Percentiles rank a stretch among this genome's conserved stretches.
Evolutionary conservation across 1,140 invertebrate genomes (phyloP).

Genomic region (Musca vetustissima): DNA sequence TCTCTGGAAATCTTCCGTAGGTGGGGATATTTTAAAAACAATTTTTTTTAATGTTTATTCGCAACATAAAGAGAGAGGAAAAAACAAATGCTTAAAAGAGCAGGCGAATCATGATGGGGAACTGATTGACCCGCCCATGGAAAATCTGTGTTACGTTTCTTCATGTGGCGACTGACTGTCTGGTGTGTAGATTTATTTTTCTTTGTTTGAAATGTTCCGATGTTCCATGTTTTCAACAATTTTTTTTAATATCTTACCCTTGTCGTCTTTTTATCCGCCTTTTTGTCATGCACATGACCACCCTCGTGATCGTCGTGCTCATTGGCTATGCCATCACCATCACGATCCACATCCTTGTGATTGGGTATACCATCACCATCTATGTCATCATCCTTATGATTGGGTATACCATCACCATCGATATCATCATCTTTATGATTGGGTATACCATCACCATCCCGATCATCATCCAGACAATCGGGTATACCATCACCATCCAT

Average conservation of each 20-base stretch:
- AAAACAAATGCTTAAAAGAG: not conserved
- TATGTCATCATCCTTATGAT: slow-evolving; percentile 47
- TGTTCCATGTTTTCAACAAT: not conserved
- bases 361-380: slow-evolving; percentile 33
- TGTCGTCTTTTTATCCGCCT: slow-evolving; percentile 7
- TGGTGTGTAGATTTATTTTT: too few relatives aligned
- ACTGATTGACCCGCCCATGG: too few relatives aligned
- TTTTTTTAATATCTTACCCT: too few relatives aligned
- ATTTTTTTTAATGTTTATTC: not conserved
- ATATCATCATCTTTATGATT: slow-evolving; percentile 48
- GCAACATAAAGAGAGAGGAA: too few relatives aligned
- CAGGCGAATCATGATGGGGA: not conserved
- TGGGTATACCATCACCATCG: slow-evolving; percentile 50
- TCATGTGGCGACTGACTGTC: too few relatives aligned
- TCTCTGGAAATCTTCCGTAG: slow-evolving; percentile 16
- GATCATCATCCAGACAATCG: slow-evolving; percentile 45
- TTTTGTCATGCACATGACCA: slow-evolving; percentile 34
- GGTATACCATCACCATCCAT: slow-evolving; percentile 40
- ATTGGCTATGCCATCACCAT: slow-evolving; percentile 30
- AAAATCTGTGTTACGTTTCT: too few relatives aligned
- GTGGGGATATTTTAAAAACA: slow-evolving; percentile 9
- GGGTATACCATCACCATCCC: slow-evolving; percentile 40
- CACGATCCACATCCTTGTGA: slow-evolving; percentile 29
- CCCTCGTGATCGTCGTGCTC: slow-evolving; percentile 29
- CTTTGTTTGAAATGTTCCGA: too few relatives aligned